Evolutionary conservation across 2,113 vertebrate species (phyloP).

Genomic region (Charadrius vociferus): DNA sequence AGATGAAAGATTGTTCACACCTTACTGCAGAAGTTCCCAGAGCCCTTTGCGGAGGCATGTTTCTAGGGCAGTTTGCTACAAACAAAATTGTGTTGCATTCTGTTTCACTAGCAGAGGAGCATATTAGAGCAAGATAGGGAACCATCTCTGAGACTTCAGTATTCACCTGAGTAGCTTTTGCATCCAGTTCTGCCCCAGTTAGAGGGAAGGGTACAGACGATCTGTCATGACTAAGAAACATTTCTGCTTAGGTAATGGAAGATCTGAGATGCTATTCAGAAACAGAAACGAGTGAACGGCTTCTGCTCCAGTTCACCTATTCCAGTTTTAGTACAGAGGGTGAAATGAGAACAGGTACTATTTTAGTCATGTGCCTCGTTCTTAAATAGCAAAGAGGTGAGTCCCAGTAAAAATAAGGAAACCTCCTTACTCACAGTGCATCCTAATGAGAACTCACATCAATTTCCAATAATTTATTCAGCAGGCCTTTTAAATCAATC

Average conservation of each 20-base stretch:
- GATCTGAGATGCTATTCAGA: background rate
- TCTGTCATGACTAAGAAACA: background rate
- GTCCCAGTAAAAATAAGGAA: background rate
- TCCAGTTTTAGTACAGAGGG: background rate
- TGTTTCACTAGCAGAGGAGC: too few species aligned
- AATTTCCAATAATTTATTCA: constrained; percentile 27
- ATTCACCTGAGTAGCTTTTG: background rate
- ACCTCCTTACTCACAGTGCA: background rate
- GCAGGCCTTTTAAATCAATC: constrained; percentile 5
- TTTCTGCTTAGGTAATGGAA: background rate
- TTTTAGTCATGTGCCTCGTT: background rate
- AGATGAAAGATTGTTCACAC: background rate
- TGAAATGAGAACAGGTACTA: background rate
- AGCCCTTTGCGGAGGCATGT: background rate
- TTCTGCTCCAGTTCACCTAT: background rate
- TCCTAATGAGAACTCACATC: background rate
- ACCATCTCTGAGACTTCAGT: background rate
- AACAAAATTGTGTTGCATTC: background rate
- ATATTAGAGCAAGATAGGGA: background rate
- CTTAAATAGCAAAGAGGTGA: background rate
- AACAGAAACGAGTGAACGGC: background rate
- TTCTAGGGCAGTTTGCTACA: background rate
- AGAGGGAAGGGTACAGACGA: background rate
- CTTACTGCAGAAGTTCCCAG: background rate
- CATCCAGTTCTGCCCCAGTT: background rate